phyloP scores from a whole-genome alignment of 1,140 invertebrate species.

The Drosophila kurseongensis region DNA sequence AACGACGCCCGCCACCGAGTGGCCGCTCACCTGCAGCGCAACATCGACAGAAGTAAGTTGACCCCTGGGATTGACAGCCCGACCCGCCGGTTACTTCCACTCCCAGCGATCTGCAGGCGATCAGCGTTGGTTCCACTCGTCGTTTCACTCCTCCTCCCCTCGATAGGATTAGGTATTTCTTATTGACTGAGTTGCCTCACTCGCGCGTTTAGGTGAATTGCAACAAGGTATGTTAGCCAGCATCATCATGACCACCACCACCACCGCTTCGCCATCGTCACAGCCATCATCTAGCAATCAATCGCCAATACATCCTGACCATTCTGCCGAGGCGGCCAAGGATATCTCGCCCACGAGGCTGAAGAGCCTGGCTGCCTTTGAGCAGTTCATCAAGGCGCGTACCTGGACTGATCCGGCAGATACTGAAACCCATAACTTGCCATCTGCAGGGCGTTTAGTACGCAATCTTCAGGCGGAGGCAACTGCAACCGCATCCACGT shows the following conservation, averaged over 20 bases:
- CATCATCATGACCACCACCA: conserved; percentile 27
- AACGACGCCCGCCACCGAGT: conserved; percentile 97
- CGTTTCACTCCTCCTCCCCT: conserved; percentile 32
- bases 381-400: conserved; percentile 68
- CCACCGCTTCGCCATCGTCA: conserved; percentile 34
- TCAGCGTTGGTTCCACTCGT: conserved; percentile 61
- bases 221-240: conserved; percentile 78
- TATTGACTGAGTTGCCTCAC: conserved; percentile 46
- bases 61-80: conserved; percentile 29
- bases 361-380: conserved; percentile 70
- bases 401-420: conserved; percentile 60
- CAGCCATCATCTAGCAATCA: conserved; percentile 43
- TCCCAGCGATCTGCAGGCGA: conserved; percentile 41
- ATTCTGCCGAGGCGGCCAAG: conserved; percentile 24
- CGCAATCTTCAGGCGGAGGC: conserved; percentile 56
- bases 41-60: conserved; percentile 97
- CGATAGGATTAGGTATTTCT: conserved; percentile 48
- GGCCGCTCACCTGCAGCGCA: conserved; percentile 96
- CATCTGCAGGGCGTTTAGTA: conserved; percentile 65
- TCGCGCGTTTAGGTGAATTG: conserved; percentile 80
- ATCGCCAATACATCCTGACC: conserved; percentile 39
- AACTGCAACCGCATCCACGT: conserved; percentile 21
- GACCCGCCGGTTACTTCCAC: conserved; percentile 10
- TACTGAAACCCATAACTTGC: conserved; percentile 68
- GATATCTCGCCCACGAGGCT: conserved; percentile 54